Conservation (phyloP, 2,113 vertebrate species). For the Delphinus delphis region DNA sequence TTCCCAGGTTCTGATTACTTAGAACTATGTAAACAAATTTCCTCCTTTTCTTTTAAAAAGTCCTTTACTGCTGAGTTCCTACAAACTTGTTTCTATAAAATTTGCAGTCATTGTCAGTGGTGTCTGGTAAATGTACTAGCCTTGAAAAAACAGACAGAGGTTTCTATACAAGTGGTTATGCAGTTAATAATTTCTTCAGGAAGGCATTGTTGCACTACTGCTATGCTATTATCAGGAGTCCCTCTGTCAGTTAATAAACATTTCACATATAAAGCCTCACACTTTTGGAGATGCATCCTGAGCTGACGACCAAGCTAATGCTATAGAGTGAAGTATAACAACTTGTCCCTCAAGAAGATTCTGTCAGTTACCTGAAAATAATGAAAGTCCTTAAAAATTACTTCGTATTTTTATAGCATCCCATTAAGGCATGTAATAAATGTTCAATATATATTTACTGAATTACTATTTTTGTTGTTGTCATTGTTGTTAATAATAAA, state of each 20-base stretch:
- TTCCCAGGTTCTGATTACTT: not conserved
- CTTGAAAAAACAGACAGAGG: constrained; percentile 19
- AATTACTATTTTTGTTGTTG: constrained; percentile 12
- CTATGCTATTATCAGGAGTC: not conserved
- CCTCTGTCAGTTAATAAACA: not conserved
- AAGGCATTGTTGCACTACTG: not conserved
- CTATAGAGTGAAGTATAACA: not conserved
- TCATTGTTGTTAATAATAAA: constrained; percentile 27
- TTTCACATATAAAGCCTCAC: not conserved
- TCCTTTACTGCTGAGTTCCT: not conserved
- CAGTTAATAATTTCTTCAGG: not conserved
- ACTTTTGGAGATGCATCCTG: not conserved
- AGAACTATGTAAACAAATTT: constrained; percentile 36
- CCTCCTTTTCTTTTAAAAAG: constrained; percentile 9
- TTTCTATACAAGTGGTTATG: not conserved
- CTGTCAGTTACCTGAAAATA: constrained; percentile 31
- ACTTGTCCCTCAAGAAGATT: not conserved
- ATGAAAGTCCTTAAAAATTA: constrained; percentile 26
- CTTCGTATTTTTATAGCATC: not conserved
- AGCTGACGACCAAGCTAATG: not conserved
- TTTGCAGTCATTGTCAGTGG: not conserved
- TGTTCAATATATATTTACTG: constrained; percentile 14
- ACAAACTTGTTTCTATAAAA: constrained; percentile 40
- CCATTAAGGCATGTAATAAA: constrained; percentile 23
- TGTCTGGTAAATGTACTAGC: not conserved